Percentiles rank a stretch among this genome's conserved stretches.
phyloP scores from a whole-genome alignment of 2,797 vertebrate genomes.

The Nyctibius grandis region DNA sequence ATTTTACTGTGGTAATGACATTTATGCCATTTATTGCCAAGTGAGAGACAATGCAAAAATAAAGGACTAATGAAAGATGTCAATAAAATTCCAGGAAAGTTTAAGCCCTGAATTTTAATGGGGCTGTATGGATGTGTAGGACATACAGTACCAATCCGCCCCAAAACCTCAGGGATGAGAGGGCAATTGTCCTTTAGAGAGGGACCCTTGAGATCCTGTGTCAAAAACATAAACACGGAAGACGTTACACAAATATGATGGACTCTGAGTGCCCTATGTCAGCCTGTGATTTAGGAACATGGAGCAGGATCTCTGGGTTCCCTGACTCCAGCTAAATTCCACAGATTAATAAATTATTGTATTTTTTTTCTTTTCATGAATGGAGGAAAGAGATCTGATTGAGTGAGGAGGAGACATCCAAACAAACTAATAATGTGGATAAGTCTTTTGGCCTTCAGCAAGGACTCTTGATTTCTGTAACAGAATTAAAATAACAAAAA shows the following conservation, averaged over 20 bases:
- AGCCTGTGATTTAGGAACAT: background rate
- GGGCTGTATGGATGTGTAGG: background rate
- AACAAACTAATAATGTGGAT: background rate
- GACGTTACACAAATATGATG: background rate
- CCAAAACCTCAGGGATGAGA: background rate
- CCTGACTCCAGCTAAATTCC: background rate
- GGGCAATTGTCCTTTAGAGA: background rate
- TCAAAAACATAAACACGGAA: background rate
- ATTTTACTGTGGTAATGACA: constrained; percentile 24
- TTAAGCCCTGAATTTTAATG: background rate
- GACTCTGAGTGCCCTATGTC: too few relatives aligned
- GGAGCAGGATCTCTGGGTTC: background rate
- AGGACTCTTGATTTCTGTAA: background rate
- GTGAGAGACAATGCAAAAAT: background rate
- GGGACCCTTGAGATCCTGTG: background rate
- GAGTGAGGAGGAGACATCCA: background rate
- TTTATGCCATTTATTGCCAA: constrained; percentile 18
- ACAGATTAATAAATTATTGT: background rate
- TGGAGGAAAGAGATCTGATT: background rate
- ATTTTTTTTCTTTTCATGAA: background rate
- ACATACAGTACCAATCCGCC: background rate
- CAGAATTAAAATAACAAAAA: background rate
- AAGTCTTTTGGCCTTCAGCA: background rate
- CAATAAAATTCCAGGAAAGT: background rate
- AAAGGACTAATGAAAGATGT: constrained; percentile 3